phyloP scores from a whole-genome alignment of 2,888 invertebrate genomes.

The Drosophila maculinotata region DNA sequence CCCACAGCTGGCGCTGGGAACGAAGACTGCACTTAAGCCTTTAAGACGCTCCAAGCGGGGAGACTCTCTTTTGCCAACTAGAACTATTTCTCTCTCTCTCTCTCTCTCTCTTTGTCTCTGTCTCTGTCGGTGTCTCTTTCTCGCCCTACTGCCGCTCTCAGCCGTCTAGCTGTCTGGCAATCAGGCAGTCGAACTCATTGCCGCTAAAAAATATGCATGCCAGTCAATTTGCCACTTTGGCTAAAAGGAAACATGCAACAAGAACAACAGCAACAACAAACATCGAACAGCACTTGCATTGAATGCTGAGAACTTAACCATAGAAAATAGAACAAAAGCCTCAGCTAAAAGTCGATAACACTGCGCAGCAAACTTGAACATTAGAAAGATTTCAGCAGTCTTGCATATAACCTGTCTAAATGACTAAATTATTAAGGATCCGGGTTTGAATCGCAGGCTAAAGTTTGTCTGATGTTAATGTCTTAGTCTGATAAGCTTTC shows the following conservation, averaged over 20 bases:
- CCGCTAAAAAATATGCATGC: slow-evolving; percentile 70
- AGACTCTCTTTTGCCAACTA: slow-evolving; percentile 22
- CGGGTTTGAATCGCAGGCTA: too few species aligned
- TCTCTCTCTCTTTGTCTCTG: slow-evolving; percentile 11
- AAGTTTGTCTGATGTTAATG: too few species aligned
- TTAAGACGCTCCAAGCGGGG: slow-evolving; percentile 56
- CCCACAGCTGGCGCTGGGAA: slow-evolving; percentile 34
- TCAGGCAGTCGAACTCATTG: slow-evolving; percentile 59
- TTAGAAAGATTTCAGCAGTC: too few species aligned
- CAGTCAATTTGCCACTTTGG: slow-evolving; percentile 82
- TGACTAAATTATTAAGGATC: too few species aligned
- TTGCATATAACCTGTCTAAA: too few species aligned
- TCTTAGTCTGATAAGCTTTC: too few species aligned
- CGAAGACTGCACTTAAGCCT: slow-evolving; percentile 70
- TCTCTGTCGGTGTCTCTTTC: slow-evolving; percentile 1
- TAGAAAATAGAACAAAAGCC: slow-evolving; percentile 77
- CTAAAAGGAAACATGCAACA: slow-evolving; percentile 77
- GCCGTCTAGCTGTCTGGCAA: slow-evolving; percentile 56
- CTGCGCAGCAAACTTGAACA: slow-evolving; percentile 42
- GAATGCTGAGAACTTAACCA: slow-evolving; percentile 62
- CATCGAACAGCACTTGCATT: slow-evolving; percentile 71
- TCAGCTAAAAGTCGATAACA: slow-evolving; percentile 60
- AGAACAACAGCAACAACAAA: slow-evolving; percentile 43
- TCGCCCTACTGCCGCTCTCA: not conserved
- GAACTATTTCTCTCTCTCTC: slow-evolving; percentile 9